Conservation (phyloP, 2,888 invertebrate species). For the Lycia hirtaria region DNA sequence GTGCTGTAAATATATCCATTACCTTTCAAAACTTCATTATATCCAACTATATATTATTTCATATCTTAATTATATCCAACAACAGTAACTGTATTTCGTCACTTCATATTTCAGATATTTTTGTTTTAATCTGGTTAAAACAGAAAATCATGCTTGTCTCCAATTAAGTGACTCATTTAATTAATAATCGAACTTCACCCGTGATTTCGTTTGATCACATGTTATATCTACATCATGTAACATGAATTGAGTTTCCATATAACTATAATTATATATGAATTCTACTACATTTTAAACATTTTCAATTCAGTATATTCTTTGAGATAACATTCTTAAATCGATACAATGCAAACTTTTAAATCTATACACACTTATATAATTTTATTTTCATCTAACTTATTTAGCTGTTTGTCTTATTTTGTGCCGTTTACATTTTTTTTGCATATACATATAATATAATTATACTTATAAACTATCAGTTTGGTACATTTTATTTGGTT, state of each 20-base stretch:
- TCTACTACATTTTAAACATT: not conserved
- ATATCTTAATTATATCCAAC: constrained; percentile 3
- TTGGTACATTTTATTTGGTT: constrained; percentile 75
- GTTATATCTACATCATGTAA: not conserved
- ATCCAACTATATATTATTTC: too few species aligned
- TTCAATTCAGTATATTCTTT: not conserved
- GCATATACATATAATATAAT: not conserved
- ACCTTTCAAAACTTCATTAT: too few species aligned
- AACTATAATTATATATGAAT: constrained; percentile 2
- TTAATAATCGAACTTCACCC: too few species aligned
- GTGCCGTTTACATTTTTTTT: constrained; percentile 1
- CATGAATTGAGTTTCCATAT: not conserved
- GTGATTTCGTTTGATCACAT: too few species aligned
- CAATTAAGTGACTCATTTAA: too few species aligned
- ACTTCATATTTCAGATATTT: too few species aligned
- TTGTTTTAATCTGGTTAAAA: too few species aligned
- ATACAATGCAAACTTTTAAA: not conserved
- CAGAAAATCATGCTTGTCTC: too few species aligned
- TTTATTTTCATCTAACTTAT: not conserved
- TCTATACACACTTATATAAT: not conserved
- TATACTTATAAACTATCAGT: constrained; percentile 55
- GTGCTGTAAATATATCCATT: constrained; percentile 9
- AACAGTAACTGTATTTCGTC: constrained; percentile 1
- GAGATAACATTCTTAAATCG: not conserved
- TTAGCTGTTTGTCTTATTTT: not conserved